phyloP scores from a whole-genome alignment of 2,113 vertebrate genomes.

The Pteronura brasiliensis region DNA sequence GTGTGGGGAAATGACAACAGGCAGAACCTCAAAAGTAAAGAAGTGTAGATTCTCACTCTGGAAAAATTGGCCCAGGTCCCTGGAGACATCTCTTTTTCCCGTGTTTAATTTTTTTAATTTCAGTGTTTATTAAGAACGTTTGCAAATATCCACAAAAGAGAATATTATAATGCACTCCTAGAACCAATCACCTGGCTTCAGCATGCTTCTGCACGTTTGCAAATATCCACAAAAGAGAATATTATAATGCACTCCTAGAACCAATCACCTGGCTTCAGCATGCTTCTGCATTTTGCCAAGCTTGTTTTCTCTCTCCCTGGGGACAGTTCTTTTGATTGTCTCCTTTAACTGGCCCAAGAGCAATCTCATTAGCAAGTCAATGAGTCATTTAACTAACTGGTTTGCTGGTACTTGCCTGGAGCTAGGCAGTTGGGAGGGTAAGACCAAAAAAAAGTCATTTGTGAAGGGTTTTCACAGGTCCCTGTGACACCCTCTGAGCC shows the following conservation, averaged over 20 bases:
- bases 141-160: background rate
- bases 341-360: conserved; percentile 22
- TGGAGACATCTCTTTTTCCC: background rate
- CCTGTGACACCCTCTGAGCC: background rate
- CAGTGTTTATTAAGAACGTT: conserved; percentile 10
- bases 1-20: background rate
- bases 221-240: background rate
- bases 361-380: conserved; percentile 70
- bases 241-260: background rate
- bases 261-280: background rate
- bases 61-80: background rate
- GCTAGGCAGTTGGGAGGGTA: background rate
- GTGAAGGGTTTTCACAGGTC: conserved; percentile 5
- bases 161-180: background rate
- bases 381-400: conserved; percentile 66
- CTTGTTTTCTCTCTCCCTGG: conserved; percentile 31
- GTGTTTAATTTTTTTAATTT: background rate
- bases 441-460: background rate
- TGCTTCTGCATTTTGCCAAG: background rate
- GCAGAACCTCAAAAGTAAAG: background rate
- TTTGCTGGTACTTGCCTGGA: conserved; percentile 38
- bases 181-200: background rate
- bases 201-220: background rate
- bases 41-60: background rate
- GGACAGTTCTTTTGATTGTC: conserved; percentile 48